phyloP scores from a whole-genome alignment of 2,113 vertebrate genomes.

The Stegastes partitus region DNA sequence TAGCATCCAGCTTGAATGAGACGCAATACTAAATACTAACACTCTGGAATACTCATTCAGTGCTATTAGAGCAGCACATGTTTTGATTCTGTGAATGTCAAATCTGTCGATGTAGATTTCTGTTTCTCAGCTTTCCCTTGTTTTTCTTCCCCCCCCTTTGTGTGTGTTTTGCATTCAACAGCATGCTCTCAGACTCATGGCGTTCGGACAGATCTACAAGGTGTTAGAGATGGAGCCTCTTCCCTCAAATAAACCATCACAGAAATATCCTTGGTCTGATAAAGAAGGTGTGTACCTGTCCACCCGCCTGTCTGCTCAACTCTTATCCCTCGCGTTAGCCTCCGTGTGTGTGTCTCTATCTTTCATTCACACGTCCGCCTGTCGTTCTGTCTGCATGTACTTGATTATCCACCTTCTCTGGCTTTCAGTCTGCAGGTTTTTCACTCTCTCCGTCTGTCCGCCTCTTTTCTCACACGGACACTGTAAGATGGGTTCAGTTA shows the following conservation, averaged over 20 bases:
- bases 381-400: background rate
- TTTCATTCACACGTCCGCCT: conserved; percentile 1
- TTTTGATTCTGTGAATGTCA: background rate
- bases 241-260: conserved; percentile 96
- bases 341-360: background rate
- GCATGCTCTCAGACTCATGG: conserved; percentile 95
- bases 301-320: background rate
- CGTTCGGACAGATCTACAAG: conserved; percentile 98
- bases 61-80: background rate
- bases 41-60: background rate
- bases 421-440: conserved; percentile 11
- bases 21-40: background rate
- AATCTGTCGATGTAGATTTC: background rate
- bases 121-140: background rate
- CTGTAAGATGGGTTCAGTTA: conserved; percentile 16
- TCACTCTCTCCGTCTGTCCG: background rate
- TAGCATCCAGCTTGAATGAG: too few relatives aligned
- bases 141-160: conserved; percentile 1
- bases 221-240: conserved; percentile 99
- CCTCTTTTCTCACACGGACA: background rate
- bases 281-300: conserved; percentile 90
- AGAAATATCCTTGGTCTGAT: conserved; percentile 97
- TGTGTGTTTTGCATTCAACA: conserved; percentile 76
- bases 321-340: background rate
- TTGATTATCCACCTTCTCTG: conserved; percentile 16